Evolutionary conservation across 2,113 vertebrate species (phyloP).

Genomic region (Paradisaea rubra): DNA sequence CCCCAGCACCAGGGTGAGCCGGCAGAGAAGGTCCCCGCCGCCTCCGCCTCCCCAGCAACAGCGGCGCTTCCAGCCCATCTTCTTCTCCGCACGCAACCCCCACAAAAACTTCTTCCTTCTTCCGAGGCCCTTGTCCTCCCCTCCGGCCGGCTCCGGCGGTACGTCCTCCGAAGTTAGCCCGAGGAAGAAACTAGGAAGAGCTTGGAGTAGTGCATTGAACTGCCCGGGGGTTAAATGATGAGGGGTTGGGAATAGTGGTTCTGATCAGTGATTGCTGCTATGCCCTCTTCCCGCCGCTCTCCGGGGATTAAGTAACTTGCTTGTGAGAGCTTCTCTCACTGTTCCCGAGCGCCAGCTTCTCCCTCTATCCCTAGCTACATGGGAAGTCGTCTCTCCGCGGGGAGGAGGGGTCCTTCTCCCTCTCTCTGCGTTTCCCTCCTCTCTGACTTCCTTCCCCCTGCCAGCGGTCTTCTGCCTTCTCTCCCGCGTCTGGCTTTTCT

Average conservation of each 20-base stretch:
- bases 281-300: conserved; percentile 3
- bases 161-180: conserved; percentile 39
- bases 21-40: conserved; percentile 79
- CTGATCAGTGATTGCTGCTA: background rate
- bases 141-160: conserved; percentile 26
- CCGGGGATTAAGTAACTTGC: conserved; percentile 43
- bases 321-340: conserved; percentile 51
- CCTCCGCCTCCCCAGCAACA: conserved; percentile 55
- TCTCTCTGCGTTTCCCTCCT: background rate
- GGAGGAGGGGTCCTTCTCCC: background rate
- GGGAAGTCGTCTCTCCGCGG: conserved; percentile 31
- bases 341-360: conserved; percentile 42
- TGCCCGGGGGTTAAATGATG: background rate
- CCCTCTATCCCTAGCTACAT: conserved; percentile 16
- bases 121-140: conserved; percentile 37
- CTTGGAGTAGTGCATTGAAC: conserved; percentile 50
- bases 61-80: conserved; percentile 81
- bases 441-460: background rate
- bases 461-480: background rate
- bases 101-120: conserved; percentile 42
- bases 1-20: conserved; percentile 82
- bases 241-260: background rate
- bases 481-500: background rate
- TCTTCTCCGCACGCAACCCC: background rate
- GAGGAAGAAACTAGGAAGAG: conserved; percentile 40